phyloP scores from a whole-genome alignment of 2,113 vertebrate genomes.

The Miniopterus natalensis region DNA sequence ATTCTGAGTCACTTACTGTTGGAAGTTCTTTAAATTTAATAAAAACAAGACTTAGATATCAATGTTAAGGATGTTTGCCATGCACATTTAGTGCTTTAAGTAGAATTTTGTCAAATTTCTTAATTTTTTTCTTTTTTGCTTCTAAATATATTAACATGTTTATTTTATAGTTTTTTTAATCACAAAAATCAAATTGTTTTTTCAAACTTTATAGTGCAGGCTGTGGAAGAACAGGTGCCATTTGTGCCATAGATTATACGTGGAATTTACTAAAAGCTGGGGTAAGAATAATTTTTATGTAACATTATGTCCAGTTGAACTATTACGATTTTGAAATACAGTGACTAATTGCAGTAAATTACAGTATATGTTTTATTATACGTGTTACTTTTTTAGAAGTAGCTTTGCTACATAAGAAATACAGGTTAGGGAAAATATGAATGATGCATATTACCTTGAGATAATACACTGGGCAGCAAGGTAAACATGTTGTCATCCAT shows the following conservation, averaged over 20 bases:
- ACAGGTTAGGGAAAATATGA: slow-evolving; percentile 20
- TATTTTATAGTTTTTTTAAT: slow-evolving; percentile 54
- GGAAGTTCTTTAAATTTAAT: slow-evolving; percentile 31
- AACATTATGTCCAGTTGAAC: neutral
- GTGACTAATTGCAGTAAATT: slow-evolving; percentile 5
- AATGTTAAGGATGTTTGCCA: slow-evolving; percentile 1
- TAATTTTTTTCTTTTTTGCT: neutral
- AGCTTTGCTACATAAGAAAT: slow-evolving; percentile 43
- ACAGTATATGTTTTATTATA: neutral
- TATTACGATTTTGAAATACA: slow-evolving; percentile 49
- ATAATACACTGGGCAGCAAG: neutral
- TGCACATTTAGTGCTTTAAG: neutral
- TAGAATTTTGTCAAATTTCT: slow-evolving; percentile 35
- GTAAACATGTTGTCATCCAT: neutral
- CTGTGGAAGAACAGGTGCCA: slow-evolving; percentile 98
- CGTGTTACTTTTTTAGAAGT: slow-evolving; percentile 31
- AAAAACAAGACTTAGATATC: slow-evolving; percentile 8
- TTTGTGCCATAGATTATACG: slow-evolving; percentile 99
- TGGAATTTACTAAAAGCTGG: slow-evolving; percentile 99
- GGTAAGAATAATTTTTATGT: slow-evolving; percentile 89
- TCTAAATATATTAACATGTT: slow-evolving; percentile 51
- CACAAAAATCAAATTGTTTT: slow-evolving; percentile 53
- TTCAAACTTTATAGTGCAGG: slow-evolving; percentile 93
- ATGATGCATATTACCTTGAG: neutral
- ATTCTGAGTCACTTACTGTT: neutral